phyloP scores from a whole-genome alignment of 2,888 invertebrate species.

The Ecdyonurus torrentis region DNA sequence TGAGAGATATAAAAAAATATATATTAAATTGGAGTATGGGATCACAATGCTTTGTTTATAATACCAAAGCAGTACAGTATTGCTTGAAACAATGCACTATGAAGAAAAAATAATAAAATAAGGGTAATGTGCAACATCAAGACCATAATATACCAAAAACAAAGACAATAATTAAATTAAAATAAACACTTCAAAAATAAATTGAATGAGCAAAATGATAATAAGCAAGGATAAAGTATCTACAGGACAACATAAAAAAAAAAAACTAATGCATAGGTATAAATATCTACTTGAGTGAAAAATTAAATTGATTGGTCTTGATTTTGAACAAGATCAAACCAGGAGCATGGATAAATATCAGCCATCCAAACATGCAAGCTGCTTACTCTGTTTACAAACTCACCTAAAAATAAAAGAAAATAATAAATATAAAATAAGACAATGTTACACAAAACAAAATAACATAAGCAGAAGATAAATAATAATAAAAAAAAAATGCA shows the following conservation, averaged over 20 bases:
- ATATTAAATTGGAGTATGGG: too few species aligned
- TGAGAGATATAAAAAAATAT: too few species aligned
- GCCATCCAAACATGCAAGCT: not conserved
- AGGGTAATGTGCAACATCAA: conserved; percentile 12
- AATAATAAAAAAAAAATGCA: not conserved
- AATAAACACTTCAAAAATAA: conserved; percentile 12
- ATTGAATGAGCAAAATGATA: too few species aligned
- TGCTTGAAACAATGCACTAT: conserved; percentile 23
- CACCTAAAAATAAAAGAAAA: conserved; percentile 21
- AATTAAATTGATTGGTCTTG: not conserved
- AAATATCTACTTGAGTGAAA: not conserved
- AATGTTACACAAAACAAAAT: conserved; percentile 15
- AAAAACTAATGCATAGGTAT: conserved; percentile 1
- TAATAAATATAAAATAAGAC: conserved; percentile 7
- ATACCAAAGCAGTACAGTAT: too few species aligned
- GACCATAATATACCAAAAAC: conserved; percentile 10
- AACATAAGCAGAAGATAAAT: conserved; percentile 10
- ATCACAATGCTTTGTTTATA: too few species aligned
- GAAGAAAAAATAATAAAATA: conserved; percentile 21
- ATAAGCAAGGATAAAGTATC: too few species aligned
- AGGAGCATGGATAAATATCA: not conserved
- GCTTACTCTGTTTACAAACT: conserved; percentile 15
- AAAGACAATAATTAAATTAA: conserved; percentile 11
- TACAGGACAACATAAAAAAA: too few species aligned
- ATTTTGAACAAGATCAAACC: not conserved